Evolutionary conservation across 2,888 invertebrate genomes (phyloP), one percentile per base, ranked within the genome.

Genomic region (Cancer borealis): DNA sequence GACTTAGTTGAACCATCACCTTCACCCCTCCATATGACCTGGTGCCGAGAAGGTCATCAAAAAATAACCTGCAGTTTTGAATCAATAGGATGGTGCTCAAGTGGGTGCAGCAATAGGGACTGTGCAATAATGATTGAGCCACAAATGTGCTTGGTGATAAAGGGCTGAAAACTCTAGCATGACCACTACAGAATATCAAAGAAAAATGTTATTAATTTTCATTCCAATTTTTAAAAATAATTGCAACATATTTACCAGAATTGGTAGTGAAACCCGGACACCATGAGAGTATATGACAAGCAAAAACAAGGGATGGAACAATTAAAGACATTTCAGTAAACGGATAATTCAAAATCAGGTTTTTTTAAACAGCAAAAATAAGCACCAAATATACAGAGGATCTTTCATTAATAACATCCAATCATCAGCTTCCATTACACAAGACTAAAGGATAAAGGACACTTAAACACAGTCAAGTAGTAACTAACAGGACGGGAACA

Each of bases 381-480:
- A 84, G 84, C 39, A 84, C 39, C 39, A 84, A 14, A 84, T 6
- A 26, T 30, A 84, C 84, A 84, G 39, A 30, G 17, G 17, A 84
- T 39, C 39, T 30, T 84, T 84, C 14, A 39, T 84, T 39, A 39
- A 39, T 39, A 84, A 30, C 84, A 84, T 39, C 39, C 30, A 84
- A 84, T 39, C 84, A 39, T 84, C 84, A 84, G 84, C 84, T 39
- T 84, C 84, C 84, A 84, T 39, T 84, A 84, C 84, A 84, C 60
- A 26, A 26, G 84, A 39, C 30, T 39, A 84, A 12, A 39, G 17
- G 84, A 84, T 39, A 84, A 8, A 60, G 21, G 39, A 39, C 39
- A 39, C 39, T 12, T 39, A 39, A 14, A 84, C n/a, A 84, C 84
- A 84, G 30, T 39, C 84, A 26, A 17, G 10, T 10, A 39, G 21